Evolutionary conservation across 2,888 invertebrate genomes (phyloP), one percentile per base, ranked within the genome.

Genomic region (Stenotaenia linearis): DNA sequence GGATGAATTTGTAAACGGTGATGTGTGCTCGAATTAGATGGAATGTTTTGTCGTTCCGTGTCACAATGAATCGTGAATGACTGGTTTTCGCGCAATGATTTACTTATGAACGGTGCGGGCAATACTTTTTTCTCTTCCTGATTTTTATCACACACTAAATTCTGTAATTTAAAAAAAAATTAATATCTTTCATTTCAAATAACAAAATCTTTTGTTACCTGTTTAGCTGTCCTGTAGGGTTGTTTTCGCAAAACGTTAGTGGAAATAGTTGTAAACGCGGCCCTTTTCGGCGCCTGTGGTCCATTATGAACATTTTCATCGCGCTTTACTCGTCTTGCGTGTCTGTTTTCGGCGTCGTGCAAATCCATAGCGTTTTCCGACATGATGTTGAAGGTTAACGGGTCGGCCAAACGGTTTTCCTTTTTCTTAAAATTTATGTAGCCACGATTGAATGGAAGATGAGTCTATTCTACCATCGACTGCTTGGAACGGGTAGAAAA

Each of bases 231-330:
- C 80, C 85, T 81, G 25, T 83, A 83, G 7, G 85, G 85, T 80
- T 85, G 85, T 12, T 84, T 83, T 61, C 85, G 81, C 15, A 83
- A 80, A 80, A 18, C 35, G 81, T 85, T 85, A 6, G 2, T 18
- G 28, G 85, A 84, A 30, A 85, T 85, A n/a, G 83, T 83, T 28
- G 84, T 85, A 3, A 85, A 82, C n/a, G 84, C 85, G 40, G 84
- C 83, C 79, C 85, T 81, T 80, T 85, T 85, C 28, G 82, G 82
- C 30, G 81, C 82, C 25, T 80, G 78, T 5, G 79, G 56, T 75
- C 79, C 21, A 18, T 25, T 32, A 6, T 21, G 15, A 10, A 12
- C 1, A 2, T 30, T 23, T 10, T 77, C 45, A 18, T 45, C 77
- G 35, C 25, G 21, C 28, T 77, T 45, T 37, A n/a, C 45, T 40